Percentiles rank a stretch among this genome's conserved stretches.
Evolutionary conservation across 2,113 vertebrate genomes (phyloP).

Genomic region (Prionailurus bengalensis): DNA sequence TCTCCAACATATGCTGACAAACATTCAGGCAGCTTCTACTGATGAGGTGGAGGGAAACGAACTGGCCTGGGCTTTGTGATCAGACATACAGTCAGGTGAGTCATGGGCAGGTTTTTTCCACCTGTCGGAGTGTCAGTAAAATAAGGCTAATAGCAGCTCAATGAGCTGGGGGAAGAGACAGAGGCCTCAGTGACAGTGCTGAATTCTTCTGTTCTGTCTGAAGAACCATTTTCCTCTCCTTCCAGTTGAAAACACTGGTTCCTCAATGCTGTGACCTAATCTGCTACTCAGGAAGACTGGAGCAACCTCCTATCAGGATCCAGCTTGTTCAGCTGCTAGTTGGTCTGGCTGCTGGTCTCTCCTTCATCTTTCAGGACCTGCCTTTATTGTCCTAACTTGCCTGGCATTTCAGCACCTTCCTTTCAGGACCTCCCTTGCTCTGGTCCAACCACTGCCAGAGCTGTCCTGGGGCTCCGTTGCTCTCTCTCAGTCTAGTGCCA

Average conservation of each 20-base stretch:
- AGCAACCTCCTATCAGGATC: background rate
- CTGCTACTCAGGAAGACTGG: background rate
- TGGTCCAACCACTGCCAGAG: background rate
- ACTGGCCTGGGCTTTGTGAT: background rate
- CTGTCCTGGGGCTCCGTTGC: background rate
- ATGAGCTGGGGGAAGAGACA: background rate
- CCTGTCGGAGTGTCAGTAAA: background rate
- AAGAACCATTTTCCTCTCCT: background rate
- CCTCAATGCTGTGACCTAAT: background rate
- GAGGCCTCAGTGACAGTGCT: background rate
- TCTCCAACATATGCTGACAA: background rate
- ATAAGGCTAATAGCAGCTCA: background rate
- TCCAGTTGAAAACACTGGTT: background rate
- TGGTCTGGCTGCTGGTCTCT: background rate
- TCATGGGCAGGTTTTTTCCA: background rate
- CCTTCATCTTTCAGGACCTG: background rate
- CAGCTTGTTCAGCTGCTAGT: background rate
- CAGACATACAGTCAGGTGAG: background rate
- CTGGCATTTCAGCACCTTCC: background rate
- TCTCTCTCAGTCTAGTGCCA: background rate
- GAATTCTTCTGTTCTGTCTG: background rate
- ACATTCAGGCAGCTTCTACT: background rate
- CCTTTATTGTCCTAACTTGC: background rate
- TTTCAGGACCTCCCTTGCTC: background rate
- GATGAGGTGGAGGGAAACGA: background rate